phyloP scores from a whole-genome alignment of 2,888 invertebrate species.

The Aspidapion aeneum region DNA sequence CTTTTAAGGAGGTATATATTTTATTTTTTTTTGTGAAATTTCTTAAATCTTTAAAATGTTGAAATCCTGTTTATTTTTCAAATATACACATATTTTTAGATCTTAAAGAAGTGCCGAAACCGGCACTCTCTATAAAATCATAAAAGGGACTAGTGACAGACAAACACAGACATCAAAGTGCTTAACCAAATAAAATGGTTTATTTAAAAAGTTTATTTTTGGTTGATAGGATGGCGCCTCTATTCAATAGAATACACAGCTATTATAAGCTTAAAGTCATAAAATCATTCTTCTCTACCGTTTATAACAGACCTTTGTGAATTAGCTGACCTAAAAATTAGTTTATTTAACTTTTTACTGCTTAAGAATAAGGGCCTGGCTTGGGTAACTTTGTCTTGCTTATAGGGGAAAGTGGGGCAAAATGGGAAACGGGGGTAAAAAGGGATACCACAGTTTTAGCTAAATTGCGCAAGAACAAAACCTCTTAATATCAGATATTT shows the following conservation, averaged over 20 bases:
- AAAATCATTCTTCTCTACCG: neutral
- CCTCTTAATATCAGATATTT: no score
- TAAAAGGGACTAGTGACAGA: neutral
- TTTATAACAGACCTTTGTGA: neutral
- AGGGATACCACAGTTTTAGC: no score
- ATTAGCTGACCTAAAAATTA: neutral
- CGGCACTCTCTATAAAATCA: neutral
- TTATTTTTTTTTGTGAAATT: no score
- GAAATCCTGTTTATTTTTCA: neutral
- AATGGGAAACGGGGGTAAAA: no score
- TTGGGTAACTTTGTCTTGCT: no score
- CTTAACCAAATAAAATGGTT: neutral
- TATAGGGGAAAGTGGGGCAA: neutral
- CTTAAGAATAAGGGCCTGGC: neutral
- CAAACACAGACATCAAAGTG: neutral
- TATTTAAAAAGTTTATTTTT: neutral
- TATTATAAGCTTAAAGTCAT: no score
- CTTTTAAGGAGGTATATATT: no score
- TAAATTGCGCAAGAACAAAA: no score
- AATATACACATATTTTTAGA: neutral
- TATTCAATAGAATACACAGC: neutral
- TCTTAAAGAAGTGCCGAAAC: neutral
- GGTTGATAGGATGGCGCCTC: neutral
- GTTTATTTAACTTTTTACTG: neutral
- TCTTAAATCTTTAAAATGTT: neutral